These are phyloP conservation scores for Polyommatus iphigenia DNA, from an alignment of 2,888 invertebrate species.

Conservation along the genomic window DNA sequence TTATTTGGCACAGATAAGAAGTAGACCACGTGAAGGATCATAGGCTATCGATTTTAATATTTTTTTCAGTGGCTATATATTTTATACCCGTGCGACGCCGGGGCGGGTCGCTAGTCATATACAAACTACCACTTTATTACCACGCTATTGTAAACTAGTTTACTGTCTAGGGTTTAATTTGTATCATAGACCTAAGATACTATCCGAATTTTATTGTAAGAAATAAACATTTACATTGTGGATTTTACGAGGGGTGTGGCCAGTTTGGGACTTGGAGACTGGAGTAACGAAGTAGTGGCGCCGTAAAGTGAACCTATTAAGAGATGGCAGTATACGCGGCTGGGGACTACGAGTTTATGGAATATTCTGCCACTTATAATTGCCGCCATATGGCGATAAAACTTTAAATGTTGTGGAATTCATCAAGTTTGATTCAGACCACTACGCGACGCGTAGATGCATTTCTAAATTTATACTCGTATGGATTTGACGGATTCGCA, in stretches of 20 bases:
- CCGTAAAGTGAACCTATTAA: conserved; percentile 42
- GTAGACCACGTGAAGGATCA: too few species aligned
- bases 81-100: too few species aligned
- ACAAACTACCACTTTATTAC: too few species aligned
- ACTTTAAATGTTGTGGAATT: background rate
- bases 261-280: conserved; percentile 33
- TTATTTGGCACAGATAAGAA: too few species aligned
- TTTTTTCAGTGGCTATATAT: too few species aligned
- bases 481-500: too few species aligned
- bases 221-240: conserved; percentile 19
- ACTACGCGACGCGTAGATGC: too few species aligned
- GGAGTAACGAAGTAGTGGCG: conserved; percentile 37
- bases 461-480: too few species aligned
- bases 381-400: conserved; percentile 13
- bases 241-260: conserved; percentile 31
- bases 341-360: conserved; percentile 38
- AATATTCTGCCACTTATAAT: conserved; percentile 36
- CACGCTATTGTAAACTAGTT: background rate
- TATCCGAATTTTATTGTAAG: conserved; percentile 18
- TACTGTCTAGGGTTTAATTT: conserved; percentile 6
- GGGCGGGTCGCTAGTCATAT: too few species aligned
- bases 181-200: conserved; percentile 34
- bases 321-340: conserved; percentile 36
- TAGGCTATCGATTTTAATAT: too few species aligned
- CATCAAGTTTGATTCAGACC: too few species aligned